Evolutionary conservation across 2,888 invertebrate species (phyloP).

Genomic region (Ypsolopha sequella): DNA sequence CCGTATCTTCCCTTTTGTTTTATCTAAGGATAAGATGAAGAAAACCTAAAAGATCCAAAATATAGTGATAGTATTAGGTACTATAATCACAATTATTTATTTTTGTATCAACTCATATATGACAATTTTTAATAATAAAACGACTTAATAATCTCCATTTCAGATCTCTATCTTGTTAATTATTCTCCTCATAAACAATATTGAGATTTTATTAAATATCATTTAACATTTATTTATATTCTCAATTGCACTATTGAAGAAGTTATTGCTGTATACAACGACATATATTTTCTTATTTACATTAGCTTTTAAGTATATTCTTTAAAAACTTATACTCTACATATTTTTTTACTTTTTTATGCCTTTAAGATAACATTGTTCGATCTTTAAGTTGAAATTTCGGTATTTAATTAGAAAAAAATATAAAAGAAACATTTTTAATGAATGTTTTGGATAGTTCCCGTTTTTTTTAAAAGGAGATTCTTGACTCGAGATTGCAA

Average conservation of each 20-base stretch:
- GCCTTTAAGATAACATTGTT: neutral
- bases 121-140: constrained; percentile 1
- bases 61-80: no score
- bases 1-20: no score
- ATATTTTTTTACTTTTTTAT: neutral
- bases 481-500: constrained; percentile 2
- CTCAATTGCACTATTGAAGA: constrained; percentile 54
- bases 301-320: neutral
- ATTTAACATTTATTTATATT: constrained; percentile 47
- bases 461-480: neutral
- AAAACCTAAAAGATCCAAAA: no score
- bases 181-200: constrained; percentile 22
- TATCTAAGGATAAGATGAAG: no score
- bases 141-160: constrained; percentile 58
- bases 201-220: constrained; percentile 43
- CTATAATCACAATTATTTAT: no score
- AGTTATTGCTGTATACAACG: neutral
- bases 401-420: neutral
- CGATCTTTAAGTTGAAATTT: neutral
- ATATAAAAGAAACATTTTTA: neutral
- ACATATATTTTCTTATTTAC: neutral
- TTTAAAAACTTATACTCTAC: neutral
- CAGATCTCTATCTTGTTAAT: constrained; percentile 53
- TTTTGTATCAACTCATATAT: no score
- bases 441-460: neutral